Evolutionary conservation across 2,113 vertebrate genomes (phyloP).

Genomic region (Salvelinus alpinus): DNA sequence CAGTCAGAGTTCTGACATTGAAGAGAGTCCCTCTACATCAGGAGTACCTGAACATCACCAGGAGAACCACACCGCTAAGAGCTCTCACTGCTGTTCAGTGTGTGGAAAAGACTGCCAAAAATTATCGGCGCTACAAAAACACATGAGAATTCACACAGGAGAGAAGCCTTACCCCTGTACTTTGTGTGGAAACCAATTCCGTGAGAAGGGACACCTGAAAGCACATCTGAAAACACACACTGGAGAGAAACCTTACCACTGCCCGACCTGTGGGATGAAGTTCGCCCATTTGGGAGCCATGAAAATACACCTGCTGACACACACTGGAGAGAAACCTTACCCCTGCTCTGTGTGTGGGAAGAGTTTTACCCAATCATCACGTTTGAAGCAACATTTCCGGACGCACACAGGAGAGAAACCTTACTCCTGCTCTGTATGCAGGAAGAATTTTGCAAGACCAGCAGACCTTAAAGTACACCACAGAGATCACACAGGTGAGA

Average conservation of each 20-base stretch:
- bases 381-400: slow-evolving; percentile 51
- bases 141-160: slow-evolving; percentile 22
- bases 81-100: slow-evolving; percentile 15
- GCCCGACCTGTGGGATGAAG: slow-evolving; percentile 16
- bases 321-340: slow-evolving; percentile 42
- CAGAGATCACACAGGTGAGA: slow-evolving; percentile 58
- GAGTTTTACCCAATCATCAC: slow-evolving; percentile 50
- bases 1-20: neutral
- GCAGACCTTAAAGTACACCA: slow-evolving; percentile 58
- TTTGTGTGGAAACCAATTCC: slow-evolving; percentile 26
- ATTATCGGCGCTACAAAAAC: slow-evolving; percentile 10
- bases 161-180: slow-evolving; percentile 15
- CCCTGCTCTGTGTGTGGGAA: slow-evolving; percentile 61
- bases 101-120: slow-evolving; percentile 22
- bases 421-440: neutral
- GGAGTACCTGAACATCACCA: neutral
- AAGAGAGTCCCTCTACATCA: neutral
- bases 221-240: slow-evolving; percentile 23
- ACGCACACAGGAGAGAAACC: slow-evolving; percentile 56
- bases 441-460: slow-evolving; percentile 38
- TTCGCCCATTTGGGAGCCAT: slow-evolving; percentile 17
- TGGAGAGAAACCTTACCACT: slow-evolving; percentile 12
- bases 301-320: slow-evolving; percentile 23
- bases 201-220: slow-evolving; percentile 11
- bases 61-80: slow-evolving; percentile 20